A percentile compares a stretch with the other conserved stretches of the same genome.
phyloP scores from a whole-genome alignment of 2,797 vertebrate genomes.

The Petrocephalus schoutedeni region DNA sequence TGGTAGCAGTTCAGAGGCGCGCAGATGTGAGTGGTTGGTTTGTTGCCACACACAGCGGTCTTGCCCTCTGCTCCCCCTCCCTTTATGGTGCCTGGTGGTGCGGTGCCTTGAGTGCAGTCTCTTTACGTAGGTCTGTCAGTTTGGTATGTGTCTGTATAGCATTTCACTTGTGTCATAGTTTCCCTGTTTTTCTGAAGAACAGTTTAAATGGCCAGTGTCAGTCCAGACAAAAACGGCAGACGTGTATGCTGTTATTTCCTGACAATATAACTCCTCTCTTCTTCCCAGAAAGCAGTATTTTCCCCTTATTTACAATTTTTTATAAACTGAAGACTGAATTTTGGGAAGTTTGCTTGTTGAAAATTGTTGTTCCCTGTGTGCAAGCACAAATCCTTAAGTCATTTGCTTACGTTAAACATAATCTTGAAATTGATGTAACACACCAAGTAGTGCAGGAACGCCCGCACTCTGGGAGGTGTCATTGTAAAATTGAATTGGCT shows the following conservation, averaged over 20 bases:
- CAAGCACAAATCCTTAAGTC: background rate
- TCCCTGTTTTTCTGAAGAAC: background rate
- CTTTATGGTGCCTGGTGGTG: slow-evolving; percentile 14
- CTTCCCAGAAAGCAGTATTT: background rate
- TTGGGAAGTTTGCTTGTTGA: background rate
- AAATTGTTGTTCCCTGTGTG: background rate
- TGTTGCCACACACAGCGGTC: slow-evolving; percentile 28
- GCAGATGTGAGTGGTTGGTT: slow-evolving; percentile 43
- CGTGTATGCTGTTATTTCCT: background rate
- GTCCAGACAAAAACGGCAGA: background rate
- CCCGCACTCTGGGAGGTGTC: background rate
- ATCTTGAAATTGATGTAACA: background rate
- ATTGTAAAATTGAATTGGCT: background rate
- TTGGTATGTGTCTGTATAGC: slow-evolving; percentile 17
- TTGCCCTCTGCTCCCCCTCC: background rate
- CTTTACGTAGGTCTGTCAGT: slow-evolving; percentile 32
- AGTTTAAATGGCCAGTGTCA: background rate
- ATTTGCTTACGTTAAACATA: background rate
- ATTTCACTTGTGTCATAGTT: slow-evolving; percentile 30
- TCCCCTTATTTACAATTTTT: background rate
- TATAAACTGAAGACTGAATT: background rate
- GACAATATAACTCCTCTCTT: background rate
- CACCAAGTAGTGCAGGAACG: background rate
- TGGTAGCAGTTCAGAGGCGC: slow-evolving; percentile 51
- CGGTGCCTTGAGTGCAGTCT: slow-evolving; percentile 22